phyloP scores from a whole-genome alignment of 2,888 invertebrate genomes.

The Marasmarcha lunaedactyla region DNA sequence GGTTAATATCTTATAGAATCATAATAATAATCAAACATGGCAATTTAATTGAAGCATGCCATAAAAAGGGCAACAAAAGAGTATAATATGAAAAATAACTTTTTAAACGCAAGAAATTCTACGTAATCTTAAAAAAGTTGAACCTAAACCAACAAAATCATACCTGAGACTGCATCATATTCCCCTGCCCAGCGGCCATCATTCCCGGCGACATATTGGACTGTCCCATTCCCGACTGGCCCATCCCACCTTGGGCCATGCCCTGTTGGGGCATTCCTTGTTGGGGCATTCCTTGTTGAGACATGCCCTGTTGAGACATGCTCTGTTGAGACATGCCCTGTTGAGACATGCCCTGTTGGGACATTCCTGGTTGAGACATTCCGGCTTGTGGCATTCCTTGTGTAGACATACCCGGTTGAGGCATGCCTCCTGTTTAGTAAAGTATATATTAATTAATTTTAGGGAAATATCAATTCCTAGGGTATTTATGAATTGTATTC shows the following conservation, averaged over 20 bases:
- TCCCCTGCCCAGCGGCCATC: background rate
- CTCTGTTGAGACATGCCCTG: background rate
- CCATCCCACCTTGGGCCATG: constrained; percentile 18
- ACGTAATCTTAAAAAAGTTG: no score
- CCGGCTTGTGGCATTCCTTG: constrained; percentile 34
- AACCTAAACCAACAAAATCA: no score
- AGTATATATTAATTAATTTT: no score
- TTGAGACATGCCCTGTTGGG: background rate
- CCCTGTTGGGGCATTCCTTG: constrained; percentile 15
- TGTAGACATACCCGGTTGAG: constrained; percentile 1
- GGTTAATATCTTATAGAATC: no score
- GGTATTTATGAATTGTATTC: no score
- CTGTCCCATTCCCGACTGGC: constrained; percentile 21
- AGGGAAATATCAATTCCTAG: no score
- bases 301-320: background rate
- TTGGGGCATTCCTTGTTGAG: background rate
- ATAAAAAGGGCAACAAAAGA: no score
- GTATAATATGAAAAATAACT: no score
- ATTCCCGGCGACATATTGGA: constrained; percentile 8
- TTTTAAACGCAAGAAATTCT: no score
- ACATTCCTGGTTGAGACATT: constrained; percentile 32
- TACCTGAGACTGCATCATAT: constrained; percentile 35
- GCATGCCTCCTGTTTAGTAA: constrained; percentile 4
- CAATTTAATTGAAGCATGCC: no score
- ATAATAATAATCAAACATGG: no score